Percentiles rank a stretch among this genome's conserved stretches.
phyloP scores from a whole-genome alignment of 2,113 vertebrate genomes.

The Zosterops lateralis region DNA sequence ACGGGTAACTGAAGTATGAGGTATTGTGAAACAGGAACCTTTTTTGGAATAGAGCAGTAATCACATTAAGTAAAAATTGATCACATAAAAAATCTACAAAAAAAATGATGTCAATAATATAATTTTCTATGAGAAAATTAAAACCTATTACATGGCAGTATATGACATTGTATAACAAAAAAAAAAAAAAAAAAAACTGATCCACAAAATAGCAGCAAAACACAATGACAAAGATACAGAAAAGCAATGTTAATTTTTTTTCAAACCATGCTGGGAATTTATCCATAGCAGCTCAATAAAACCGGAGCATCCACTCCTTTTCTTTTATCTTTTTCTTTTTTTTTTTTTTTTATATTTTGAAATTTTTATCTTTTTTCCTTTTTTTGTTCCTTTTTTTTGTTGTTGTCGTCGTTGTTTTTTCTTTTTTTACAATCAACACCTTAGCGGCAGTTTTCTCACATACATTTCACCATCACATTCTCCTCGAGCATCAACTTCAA shows the following conservation, averaged over 20 bases:
- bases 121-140: constrained; percentile 97
- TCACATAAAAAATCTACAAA: constrained; percentile 84
- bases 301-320: constrained; percentile 80
- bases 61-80: constrained; percentile 89
- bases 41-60: constrained; percentile 95
- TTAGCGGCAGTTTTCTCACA: constrained; percentile 79
- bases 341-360: neutral
- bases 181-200: constrained; percentile 72
- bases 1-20: constrained; percentile 90
- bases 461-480: constrained; percentile 74
- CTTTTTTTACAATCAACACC: constrained; percentile 83
- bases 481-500: constrained; percentile 74
- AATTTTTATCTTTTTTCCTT: constrained; percentile 41
- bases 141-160: constrained; percentile 90
- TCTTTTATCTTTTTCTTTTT: constrained; percentile 61
- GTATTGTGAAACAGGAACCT: constrained; percentile 90
- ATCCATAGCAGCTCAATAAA: constrained; percentile 91
- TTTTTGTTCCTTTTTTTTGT: constrained; percentile 51
- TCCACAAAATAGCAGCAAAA: constrained; percentile 96
- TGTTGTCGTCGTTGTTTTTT: constrained; percentile 23
- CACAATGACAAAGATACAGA: constrained; percentile 85
- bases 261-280: constrained; percentile 86
- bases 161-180: constrained; percentile 86
- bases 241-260: constrained; percentile 80
- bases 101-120: constrained; percentile 88